Conservation (phyloP, 2,797 vertebrate genomes). For the Sphenodon punctatus region DNA sequence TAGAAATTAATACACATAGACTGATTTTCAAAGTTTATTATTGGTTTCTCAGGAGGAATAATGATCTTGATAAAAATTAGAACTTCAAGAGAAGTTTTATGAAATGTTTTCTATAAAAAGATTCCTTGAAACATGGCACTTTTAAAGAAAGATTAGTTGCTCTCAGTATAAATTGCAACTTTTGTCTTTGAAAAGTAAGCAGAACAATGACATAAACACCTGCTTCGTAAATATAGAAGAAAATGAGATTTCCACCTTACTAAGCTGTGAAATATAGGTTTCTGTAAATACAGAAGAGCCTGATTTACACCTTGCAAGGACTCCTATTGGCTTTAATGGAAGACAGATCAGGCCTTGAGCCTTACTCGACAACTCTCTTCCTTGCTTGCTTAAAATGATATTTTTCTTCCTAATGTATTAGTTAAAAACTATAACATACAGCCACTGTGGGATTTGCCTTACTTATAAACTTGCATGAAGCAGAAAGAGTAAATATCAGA, state of each 20-base stretch:
- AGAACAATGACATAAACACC: not conserved
- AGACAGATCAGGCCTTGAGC: conserved; percentile 6
- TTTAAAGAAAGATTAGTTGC: conserved; percentile 19
- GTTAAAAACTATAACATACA: not conserved
- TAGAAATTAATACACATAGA: not conserved
- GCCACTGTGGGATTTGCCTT: not conserved
- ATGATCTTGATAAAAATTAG: conserved; percentile 40
- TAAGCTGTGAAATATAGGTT: too few species aligned
- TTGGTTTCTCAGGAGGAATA: conserved; percentile 33
- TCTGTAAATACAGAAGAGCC: too few species aligned
- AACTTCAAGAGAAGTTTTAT: conserved; percentile 40
- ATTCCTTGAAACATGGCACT: not conserved
- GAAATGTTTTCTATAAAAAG: conserved; percentile 24
- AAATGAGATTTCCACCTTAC: conserved; percentile 6
- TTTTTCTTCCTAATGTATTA: not conserved
- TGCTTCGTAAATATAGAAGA: conserved; percentile 23
- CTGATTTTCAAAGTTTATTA: conserved; percentile 34
- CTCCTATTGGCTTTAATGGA: conserved; percentile 7
- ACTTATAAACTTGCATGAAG: not conserved
- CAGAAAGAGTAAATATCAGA: accelerated
- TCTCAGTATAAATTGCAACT: not conserved
- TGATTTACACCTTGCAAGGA: conserved; percentile 11
- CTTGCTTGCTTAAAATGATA: conserved; percentile 30
- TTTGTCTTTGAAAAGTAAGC: not conserved
- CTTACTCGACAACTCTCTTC: conserved; percentile 1